Evolutionary conservation across 2,888 invertebrate genomes (phyloP), one percentile per base, ranked within the genome.

Genomic region (Phyto melanocephala): DNA sequence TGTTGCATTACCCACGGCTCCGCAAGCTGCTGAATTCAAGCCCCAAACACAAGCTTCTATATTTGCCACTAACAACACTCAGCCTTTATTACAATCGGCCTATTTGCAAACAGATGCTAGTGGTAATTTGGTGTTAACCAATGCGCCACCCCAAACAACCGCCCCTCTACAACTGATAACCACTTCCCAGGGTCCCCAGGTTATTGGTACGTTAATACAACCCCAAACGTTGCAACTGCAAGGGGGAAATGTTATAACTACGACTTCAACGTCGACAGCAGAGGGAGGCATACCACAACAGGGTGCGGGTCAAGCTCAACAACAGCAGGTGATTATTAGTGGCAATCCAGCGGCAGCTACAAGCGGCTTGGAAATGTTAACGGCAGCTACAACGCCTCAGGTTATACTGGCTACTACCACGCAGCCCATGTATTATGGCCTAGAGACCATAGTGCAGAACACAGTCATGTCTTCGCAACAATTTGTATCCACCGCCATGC

Each of bases 381-480:
- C 88, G 1, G 85, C 86, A 35, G 67, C 86, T 6, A 81, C 83
- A 10, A 63, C 83, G 1, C 93, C 92, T 37, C 90, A 91, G 58
- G 93, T 94, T 91, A 92, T 94, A 87, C 88, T 94, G 74, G 88
- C 89, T 58, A 94, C 94, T 70, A 87, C 88, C 52, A 94, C 94
- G 15, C 95, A 95, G 86, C 96, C 96, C 4, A 94, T 96, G 87
- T 96, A 95, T 87, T 96, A 96, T 86, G 96, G 96, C 0, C 92
- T 96, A 84, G 96, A 96, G 91, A 96, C 96, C 0, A 96, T 96
- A 71, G 96, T 96, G 2, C 96, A 96, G 90, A 96, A 96, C 87
- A 96, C 96, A 4, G 96, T 96, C 0, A 96, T 96, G 96, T 95
- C 95, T n/a, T 96, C 96, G 22, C 96, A 96, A 88, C 96, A 96